A percentile compares a stretch with the other conserved stretches of the same genome.
phyloP scores from a whole-genome alignment of 2,113 vertebrate genomes.

The Eubucco bourcierii region DNA sequence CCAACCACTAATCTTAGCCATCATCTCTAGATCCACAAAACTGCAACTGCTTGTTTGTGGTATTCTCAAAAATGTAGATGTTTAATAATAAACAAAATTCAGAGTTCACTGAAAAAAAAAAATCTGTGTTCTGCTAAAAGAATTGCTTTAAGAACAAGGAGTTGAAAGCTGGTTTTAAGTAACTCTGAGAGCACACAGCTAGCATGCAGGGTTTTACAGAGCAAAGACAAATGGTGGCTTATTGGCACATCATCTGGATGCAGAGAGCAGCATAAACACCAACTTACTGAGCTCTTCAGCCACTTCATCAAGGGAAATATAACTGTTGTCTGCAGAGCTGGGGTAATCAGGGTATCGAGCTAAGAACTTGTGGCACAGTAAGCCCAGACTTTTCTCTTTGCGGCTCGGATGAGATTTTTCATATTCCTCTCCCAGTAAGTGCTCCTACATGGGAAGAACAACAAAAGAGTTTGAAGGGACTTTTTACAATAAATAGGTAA shows the following conservation, averaged over 20 bases:
- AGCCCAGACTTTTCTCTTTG: conserved; percentile 95
- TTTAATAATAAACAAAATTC: not conserved
- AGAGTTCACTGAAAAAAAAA: not conserved
- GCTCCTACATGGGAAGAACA: conserved; percentile 75
- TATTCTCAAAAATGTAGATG: not conserved
- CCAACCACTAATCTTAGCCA: not conserved
- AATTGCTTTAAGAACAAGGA: not conserved
- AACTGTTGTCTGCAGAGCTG: conserved; percentile 80
- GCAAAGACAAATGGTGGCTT: not conserved
- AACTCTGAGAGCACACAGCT: not conserved
- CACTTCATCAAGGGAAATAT: conserved; percentile 94
- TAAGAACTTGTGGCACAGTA: conserved; percentile 93
- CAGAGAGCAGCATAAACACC: not conserved
- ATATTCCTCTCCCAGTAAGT: conserved; percentile 84
- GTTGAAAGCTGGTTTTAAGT: not conserved
- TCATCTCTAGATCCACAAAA: not conserved
- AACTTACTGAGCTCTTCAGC: conserved; percentile 92
- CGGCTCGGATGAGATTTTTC: conserved; percentile 89
- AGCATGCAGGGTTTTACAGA: not conserved
- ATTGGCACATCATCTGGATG: not conserved
- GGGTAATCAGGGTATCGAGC: conserved; percentile 90
- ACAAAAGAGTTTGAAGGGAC: not conserved
- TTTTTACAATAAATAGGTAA: not conserved
- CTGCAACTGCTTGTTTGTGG: not conserved
- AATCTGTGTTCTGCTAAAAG: not conserved